These are phyloP conservation scores for Zaprionus kolodkinae DNA, from an alignment of 1,140 invertebrate genomes.

Conservation along the genomic window DNA sequence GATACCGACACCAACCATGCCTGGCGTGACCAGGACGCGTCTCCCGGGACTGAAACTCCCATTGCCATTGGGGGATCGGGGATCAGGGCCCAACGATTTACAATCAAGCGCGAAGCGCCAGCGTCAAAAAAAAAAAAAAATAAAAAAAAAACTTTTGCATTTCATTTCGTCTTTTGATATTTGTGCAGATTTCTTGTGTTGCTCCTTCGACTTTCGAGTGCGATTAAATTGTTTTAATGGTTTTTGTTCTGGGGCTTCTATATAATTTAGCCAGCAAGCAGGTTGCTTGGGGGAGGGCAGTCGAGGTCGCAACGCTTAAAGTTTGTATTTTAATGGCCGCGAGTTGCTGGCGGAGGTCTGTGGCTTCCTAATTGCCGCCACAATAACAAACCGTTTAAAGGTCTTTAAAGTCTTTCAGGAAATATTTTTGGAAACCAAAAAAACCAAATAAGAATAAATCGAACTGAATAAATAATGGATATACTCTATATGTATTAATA, in stretches of 20 bases:
- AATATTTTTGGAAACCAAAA: not conserved
- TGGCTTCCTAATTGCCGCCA: slow-evolving; percentile 45
- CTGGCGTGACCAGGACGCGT: slow-evolving; percentile 41
- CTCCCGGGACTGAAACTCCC: slow-evolving; percentile 34
- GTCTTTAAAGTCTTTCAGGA: slow-evolving; percentile 26
- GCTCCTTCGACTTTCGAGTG: slow-evolving; percentile 61
- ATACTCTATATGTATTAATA: too few relatives aligned
- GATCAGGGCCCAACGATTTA: slow-evolving; percentile 65
- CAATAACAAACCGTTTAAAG: slow-evolving; percentile 34
- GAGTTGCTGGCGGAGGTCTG: slow-evolving; percentile 9
- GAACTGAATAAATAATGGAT: too few relatives aligned
- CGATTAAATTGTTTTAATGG: slow-evolving; percentile 82
- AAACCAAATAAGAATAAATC: too few relatives aligned
- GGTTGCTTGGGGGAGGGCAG: not conserved
- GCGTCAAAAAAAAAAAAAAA: slow-evolving; percentile 34
- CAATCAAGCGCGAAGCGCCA: slow-evolving; percentile 72
- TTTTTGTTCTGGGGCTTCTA: slow-evolving; percentile 60
- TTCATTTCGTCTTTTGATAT: slow-evolving; percentile 79
- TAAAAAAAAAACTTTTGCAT: slow-evolving; percentile 80
- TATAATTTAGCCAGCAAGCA: not conserved
- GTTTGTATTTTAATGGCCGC: slow-evolving; percentile 73
- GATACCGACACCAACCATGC: slow-evolving; percentile 27
- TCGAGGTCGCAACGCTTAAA: slow-evolving; percentile 54
- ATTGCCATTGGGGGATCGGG: too few relatives aligned
- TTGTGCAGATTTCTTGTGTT: slow-evolving; percentile 59